Evolutionary conservation across 1,140 invertebrate genomes (phyloP).

Genomic region (Brachionus rotundiformis): DNA sequence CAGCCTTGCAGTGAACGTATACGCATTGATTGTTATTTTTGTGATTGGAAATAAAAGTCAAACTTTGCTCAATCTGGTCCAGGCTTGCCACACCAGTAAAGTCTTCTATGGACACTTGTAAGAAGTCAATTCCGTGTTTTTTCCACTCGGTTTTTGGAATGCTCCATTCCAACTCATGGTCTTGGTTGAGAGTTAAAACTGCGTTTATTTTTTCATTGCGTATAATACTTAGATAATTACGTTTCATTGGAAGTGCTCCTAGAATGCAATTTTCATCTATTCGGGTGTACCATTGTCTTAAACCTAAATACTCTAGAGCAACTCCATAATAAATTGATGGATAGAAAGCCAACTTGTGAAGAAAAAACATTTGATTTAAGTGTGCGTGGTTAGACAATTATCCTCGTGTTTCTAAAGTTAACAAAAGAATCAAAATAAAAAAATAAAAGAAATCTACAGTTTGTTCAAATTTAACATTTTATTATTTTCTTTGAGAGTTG

Average conservation of each 20-base stretch:
- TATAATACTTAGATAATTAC: constrained; percentile 23
- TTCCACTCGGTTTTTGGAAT: neutral
- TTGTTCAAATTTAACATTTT: neutral
- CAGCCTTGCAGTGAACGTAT: constrained; percentile 52
- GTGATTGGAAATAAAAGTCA: constrained; percentile 27
- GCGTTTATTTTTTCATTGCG: constrained; percentile 15
- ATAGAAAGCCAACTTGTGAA: constrained; percentile 41
- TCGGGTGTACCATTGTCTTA: constrained; percentile 47
- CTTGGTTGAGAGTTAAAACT: constrained; percentile 13
- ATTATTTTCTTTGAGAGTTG: constrained; percentile 17
- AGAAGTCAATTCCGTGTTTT: constrained; percentile 22
- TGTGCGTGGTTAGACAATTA: neutral
- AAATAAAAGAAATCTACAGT: neutral
- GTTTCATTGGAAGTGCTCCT: constrained; percentile 40
- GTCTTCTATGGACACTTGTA: constrained; percentile 37
- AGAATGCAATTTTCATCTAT: constrained; percentile 40
- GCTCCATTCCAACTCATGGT: constrained; percentile 21
- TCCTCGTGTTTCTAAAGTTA: neutral
- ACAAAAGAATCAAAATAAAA: neutral
- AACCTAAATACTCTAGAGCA: constrained; percentile 23
- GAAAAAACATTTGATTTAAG: constrained; percentile 9
- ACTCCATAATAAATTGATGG: constrained; percentile 25
- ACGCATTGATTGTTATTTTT: neutral
- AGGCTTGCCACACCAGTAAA: constrained; percentile 31
- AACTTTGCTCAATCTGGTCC: constrained; percentile 14